Percentiles rank a stretch among this genome's conserved stretches.
phyloP scores from a whole-genome alignment of 2,113 vertebrate species.

The Silurus meridionalis region DNA sequence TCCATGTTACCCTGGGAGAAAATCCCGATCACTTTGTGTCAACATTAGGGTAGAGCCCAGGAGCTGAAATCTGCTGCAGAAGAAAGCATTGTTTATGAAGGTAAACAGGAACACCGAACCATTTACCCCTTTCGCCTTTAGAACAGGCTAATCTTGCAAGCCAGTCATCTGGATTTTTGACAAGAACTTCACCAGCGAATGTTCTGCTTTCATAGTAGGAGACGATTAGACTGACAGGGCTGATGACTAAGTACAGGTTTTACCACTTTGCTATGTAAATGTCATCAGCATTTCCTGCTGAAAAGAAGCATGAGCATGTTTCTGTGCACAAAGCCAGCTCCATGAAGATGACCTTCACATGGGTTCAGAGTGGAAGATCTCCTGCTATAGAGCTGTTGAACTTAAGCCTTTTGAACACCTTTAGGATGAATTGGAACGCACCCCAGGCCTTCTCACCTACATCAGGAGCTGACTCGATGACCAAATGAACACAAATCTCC shows the following conservation, averaged over 20 bases:
- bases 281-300: background rate
- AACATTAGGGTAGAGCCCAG: background rate
- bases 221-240: too few species aligned
- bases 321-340: too few species aligned
- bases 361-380: too few species aligned
- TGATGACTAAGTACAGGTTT: background rate
- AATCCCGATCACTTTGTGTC: background rate
- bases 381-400: too few species aligned
- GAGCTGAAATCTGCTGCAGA: background rate
- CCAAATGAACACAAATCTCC: too few species aligned
- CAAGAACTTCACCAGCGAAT: background rate
- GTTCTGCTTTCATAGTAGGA: background rate
- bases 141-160: background rate
- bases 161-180: too few species aligned
- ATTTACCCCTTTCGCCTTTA: background rate
- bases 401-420: too few species aligned
- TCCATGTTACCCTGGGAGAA: background rate
- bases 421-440: too few species aligned
- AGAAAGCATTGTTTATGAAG: background rate
- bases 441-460: too few species aligned
- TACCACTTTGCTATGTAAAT: background rate
- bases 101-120: background rate
- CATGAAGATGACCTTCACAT: too few species aligned
- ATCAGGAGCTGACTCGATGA: too few species aligned
- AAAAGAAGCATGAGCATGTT: background rate